Evolutionary conservation across 2,888 invertebrate species (phyloP), one percentile per base, ranked within the genome.

Genomic region (Drosophila yooni): DNA sequence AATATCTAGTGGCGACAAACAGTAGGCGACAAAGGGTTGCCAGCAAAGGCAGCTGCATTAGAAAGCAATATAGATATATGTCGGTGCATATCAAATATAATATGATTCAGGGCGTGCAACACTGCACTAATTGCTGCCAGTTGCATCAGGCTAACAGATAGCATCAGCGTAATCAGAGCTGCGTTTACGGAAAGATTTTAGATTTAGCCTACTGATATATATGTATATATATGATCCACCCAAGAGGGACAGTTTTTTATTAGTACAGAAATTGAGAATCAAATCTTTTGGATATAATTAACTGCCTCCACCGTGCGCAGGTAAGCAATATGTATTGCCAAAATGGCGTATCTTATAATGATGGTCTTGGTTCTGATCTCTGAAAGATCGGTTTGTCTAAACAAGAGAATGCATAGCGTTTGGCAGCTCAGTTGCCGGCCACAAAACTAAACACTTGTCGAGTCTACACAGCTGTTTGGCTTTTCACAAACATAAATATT

Each of bases 21-120:
- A 31, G 40, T 43, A 21, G 51, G 29, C 36, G n/a, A 58, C 33
- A 67, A 77, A 52, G 70, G 77, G 77, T 71, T 77, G 63, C 38
- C 58, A 29, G 40, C 29, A 8, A 25, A 54, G 27, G 15, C 75
- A 76, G 72, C 66, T 77, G 76, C 73, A 56, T 4, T 60, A 4
- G 2, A 29, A 43, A 33, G 4, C 34, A 57, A 31, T 70, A 36
- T 18, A 11, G 8, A 7, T 21, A 38, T 56, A n/a, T 31, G 15
- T 40, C 15, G 29, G 31, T 8, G 31, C 11, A 0, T 38, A 40
- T 21, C 34, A n/a, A 27, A 25, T 46, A 54, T 21, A 21, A 18
- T 50, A 34, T 51, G 36, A 27, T 21, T 68, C n/a, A 29, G 52
- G 43, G 29, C 29, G 40, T 40, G 40, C n/a, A 48, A 46, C n/a